phyloP scores from a whole-genome alignment of 2,113 vertebrate genomes.

The Paradisaea rubra region DNA sequence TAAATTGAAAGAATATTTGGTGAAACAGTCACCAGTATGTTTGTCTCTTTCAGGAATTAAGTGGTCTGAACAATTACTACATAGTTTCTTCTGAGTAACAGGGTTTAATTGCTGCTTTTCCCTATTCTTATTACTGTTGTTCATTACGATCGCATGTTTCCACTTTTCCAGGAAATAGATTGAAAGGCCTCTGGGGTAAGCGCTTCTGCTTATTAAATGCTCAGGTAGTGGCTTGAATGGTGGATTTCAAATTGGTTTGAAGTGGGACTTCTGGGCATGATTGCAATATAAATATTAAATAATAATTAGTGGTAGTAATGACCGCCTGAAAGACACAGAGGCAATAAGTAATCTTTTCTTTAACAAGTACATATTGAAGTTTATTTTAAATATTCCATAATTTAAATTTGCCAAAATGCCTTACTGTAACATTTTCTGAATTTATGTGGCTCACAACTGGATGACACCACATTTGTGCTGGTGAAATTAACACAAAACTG shows the following conservation, averaged over 20 bases:
- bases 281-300: not conserved
- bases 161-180: not conserved
- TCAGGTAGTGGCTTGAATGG: not conserved
- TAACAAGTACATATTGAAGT: not conserved
- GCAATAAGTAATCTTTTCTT: not conserved
- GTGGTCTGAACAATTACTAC: not conserved
- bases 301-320: not conserved
- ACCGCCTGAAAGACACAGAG: not conserved
- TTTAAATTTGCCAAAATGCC: not conserved
- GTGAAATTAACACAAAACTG: not conserved
- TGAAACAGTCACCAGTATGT: not conserved
- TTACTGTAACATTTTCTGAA: not conserved
- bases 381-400: not conserved
- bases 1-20: not conserved
- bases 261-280: not conserved
- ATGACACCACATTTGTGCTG: not conserved
- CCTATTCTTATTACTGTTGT: not conserved
- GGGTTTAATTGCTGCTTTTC: not conserved
- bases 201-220: not conserved
- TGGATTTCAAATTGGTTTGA: not conserved
- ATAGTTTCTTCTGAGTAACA: not conserved
- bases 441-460: not conserved
- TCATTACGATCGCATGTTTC: not conserved
- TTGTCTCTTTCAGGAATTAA: not conserved
- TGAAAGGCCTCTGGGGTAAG: not conserved